Base-by-base conservation (phyloP, 1,140 invertebrate genomes). In the Riptortus pedestris region DNA sequence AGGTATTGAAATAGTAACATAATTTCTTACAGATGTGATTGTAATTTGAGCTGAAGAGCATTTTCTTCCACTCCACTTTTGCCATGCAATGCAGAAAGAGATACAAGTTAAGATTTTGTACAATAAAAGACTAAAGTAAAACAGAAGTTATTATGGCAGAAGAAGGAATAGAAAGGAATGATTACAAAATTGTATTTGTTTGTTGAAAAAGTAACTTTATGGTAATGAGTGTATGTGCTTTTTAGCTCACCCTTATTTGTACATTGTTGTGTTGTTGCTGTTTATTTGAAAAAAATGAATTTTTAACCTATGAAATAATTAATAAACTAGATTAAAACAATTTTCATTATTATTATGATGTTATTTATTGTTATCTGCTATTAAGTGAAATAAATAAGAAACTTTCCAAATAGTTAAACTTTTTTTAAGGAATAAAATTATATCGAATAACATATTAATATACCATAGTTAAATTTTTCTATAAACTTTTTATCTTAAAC, bases 11-110 rank as follows among this genome's bases (percentile, higher is more conserved):
- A n/a, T 58, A 64, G n/a, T 67, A 65, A 65, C 57, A 66, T 64
- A 62, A 63, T 69, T 75, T 81, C 81, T 83, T 83, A 83, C 81
- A 82, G 79, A 78, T 82, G 80, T 77, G 78, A 77, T 80, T 80
- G 79, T 75, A 82, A 80, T 82, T 82, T 83, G 79, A 78, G 80
- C 78, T 79, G 79, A 78, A 83, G 80, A 79, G 79, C 81, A 83
- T 80, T 83, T 77, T 83, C 81, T 78, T 83, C 80, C 76, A 81
- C 81, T 78, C 81, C 81, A 81, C 81, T 83, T 82, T 59, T 74
- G 78, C 78, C 80, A 81, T 81, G 80, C 80, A 81, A 80, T 75
- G 77, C 76, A 81, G 79, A 80, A 78, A 79, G 64, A 67, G 62
- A 60, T 18, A 65, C 11, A 31, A 65, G 51, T 59, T 47, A 59